Conservation (phyloP, 1,140 invertebrate genomes). For the Drosophila insularis region DNA sequence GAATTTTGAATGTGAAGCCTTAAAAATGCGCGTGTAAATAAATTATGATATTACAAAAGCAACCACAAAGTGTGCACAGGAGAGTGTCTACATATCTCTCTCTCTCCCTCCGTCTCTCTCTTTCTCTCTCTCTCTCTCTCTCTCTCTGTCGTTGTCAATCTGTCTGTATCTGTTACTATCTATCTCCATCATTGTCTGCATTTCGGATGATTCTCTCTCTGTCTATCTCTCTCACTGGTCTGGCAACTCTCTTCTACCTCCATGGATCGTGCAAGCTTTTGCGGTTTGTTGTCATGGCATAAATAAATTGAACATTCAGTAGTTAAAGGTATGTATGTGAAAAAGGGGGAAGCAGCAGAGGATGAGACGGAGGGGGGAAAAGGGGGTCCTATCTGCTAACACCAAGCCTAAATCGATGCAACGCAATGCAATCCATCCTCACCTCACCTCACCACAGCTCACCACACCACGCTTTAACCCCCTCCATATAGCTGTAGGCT, state of each 20-base stretch:
- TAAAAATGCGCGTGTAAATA: conserved; percentile 66
- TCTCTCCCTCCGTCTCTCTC: background rate
- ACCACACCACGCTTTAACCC: conserved; percentile 2
- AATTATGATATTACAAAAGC: conserved; percentile 62
- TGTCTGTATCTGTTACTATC: background rate
- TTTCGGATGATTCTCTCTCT: conserved; percentile 12
- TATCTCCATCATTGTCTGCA: conserved; percentile 14
- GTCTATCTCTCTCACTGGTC: background rate
- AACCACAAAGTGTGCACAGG: conserved; percentile 62
- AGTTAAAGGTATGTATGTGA: background rate
- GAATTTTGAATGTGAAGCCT: conserved; percentile 68
- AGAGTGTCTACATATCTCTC: background rate
- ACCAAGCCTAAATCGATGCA: background rate
- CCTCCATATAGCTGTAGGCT: too few relatives aligned
- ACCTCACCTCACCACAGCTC: background rate
- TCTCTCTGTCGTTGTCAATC: background rate
- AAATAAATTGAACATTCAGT: conserved; percentile 52
- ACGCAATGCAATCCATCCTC: background rate
- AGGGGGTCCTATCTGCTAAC: too few relatives aligned
- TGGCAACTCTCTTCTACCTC: conserved; percentile 43
- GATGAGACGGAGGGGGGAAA: too few relatives aligned
- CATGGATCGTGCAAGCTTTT: conserved; percentile 62
- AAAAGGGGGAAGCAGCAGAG: too few relatives aligned
- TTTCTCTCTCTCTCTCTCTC: background rate
- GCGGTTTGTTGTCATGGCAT: conserved; percentile 64